Percentiles rank a stretch among this genome's conserved stretches.
These are phyloP conservation scores for Anaspis maculata DNA, from an alignment of 2,888 invertebrate genomes.

Conservation along the genomic window DNA sequence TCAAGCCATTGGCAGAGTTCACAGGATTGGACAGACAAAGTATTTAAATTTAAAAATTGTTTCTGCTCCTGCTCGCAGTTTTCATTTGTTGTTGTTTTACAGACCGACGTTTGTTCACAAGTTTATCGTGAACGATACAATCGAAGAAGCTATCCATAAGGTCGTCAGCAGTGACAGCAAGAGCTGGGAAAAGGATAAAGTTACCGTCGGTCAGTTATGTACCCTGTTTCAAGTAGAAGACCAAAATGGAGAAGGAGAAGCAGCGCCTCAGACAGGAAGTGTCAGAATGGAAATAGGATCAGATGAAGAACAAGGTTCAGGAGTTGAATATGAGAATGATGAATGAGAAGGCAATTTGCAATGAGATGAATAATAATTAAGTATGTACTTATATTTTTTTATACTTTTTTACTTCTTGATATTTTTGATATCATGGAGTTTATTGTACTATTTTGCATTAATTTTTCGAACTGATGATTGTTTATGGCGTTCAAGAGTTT, in stretches of 20 bases:
- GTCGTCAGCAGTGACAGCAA: constrained; percentile 41
- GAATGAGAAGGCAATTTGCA: too few species aligned
- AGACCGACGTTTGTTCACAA: constrained; percentile 62
- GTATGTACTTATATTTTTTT: too few species aligned
- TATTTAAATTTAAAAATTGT: constrained; percentile 25
- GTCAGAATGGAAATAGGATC: too few species aligned
- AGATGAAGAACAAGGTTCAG: too few species aligned
- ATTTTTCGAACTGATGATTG: too few species aligned
- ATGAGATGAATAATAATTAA: too few species aligned
- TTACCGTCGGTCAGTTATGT: constrained; percentile 41
- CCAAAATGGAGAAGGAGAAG: constrained; percentile 1
- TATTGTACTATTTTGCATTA: too few species aligned
- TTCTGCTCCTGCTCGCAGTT: constrained; percentile 2
- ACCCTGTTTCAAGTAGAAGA: constrained; percentile 35
- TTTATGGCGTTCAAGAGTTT: too few species aligned
- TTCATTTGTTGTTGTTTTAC: constrained; percentile 17
- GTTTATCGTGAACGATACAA: constrained; percentile 58
- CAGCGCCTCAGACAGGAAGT: not conserved
- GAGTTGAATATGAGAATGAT: too few species aligned
- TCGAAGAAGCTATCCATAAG: constrained; percentile 59
- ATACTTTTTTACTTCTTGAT: too few species aligned
- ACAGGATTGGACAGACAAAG: constrained; percentile 72
- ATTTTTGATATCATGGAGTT: too few species aligned
- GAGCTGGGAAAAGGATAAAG: constrained; percentile 40
- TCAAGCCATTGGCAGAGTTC: constrained; percentile 70